Evolutionary conservation across 2,113 vertebrate species (phyloP).

Genomic region (Artemisiospiza belli): DNA sequence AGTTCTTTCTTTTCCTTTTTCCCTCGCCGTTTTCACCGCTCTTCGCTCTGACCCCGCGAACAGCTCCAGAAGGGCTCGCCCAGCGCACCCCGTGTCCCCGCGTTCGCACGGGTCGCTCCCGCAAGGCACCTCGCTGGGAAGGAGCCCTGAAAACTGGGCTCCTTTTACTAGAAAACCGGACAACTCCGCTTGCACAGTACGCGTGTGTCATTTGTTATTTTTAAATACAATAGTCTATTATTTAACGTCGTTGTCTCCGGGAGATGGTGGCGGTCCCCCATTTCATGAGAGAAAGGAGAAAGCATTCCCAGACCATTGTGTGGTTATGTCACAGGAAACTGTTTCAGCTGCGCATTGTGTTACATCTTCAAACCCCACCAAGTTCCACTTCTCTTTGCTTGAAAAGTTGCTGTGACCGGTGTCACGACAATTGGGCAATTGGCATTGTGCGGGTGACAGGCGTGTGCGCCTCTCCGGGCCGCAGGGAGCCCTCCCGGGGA

Average conservation of each 20-base stretch:
- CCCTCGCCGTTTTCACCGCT: neutral
- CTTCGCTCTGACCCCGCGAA: neutral
- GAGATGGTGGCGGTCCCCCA: conserved; percentile 48
- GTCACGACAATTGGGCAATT: neutral
- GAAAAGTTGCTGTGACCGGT: conserved; percentile 44
- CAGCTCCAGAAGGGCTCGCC: neutral
- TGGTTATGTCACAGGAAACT: conserved; percentile 59
- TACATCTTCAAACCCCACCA: conserved; percentile 26
- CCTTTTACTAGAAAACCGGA: neutral
- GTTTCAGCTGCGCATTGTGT: conserved; percentile 9
- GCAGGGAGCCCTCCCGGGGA: neutral
- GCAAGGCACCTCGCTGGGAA: neutral
- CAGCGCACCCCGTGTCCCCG: neutral
- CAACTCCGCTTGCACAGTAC: conserved; percentile 4
- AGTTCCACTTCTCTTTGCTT: neutral
- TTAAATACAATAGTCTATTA: conserved; percentile 62
- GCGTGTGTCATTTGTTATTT: conserved; percentile 53
- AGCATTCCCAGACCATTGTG: conserved; percentile 47
- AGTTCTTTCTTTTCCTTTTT: conserved; percentile 3
- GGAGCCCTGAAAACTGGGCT: neutral
- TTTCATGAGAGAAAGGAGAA: conserved; percentile 53
- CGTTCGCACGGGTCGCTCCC: neutral
- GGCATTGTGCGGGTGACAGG: neutral
- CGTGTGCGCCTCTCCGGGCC: neutral
- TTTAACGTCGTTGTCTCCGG: conserved; percentile 42